phyloP scores from a whole-genome alignment of 2,797 vertebrate genomes.

The Tapera naevia region DNA sequence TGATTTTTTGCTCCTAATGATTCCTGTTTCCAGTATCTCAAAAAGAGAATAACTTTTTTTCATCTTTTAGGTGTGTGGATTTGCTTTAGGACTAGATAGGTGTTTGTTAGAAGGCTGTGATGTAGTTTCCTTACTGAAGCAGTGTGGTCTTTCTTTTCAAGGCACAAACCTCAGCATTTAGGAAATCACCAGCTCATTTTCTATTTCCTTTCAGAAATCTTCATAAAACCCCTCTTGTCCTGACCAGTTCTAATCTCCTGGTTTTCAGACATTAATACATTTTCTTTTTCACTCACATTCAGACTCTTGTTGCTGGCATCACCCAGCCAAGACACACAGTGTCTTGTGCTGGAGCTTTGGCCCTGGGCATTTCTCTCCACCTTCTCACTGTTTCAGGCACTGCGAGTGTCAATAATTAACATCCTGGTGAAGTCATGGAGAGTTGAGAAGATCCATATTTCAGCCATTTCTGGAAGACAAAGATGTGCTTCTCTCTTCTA shows the following conservation, averaged over 20 bases:
- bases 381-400: rapidly evolving
- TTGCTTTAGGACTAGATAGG: background rate
- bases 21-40: background rate
- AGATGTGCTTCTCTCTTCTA: background rate
- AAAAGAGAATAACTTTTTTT: background rate
- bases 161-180: background rate
- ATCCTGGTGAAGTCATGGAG: rapidly evolving
- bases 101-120: background rate
- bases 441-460: background rate
- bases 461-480: background rate
- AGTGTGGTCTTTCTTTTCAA: background rate
- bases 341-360: background rate
- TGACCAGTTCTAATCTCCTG: too few species aligned
- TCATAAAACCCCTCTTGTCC: background rate
- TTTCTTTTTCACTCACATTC: background rate
- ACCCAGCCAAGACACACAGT: background rate
- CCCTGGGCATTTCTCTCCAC: background rate
- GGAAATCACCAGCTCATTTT: background rate
- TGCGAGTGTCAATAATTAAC: rapidly evolving
- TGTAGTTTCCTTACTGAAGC: rapidly evolving
- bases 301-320: background rate
- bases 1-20: background rate
- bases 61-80: background rate
- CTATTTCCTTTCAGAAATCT: background rate
- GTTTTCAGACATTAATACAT: background rate